These are phyloP conservation scores for Dermatemys mawii DNA, from an alignment of 2,113 vertebrate species.

Conservation along the genomic window DNA sequence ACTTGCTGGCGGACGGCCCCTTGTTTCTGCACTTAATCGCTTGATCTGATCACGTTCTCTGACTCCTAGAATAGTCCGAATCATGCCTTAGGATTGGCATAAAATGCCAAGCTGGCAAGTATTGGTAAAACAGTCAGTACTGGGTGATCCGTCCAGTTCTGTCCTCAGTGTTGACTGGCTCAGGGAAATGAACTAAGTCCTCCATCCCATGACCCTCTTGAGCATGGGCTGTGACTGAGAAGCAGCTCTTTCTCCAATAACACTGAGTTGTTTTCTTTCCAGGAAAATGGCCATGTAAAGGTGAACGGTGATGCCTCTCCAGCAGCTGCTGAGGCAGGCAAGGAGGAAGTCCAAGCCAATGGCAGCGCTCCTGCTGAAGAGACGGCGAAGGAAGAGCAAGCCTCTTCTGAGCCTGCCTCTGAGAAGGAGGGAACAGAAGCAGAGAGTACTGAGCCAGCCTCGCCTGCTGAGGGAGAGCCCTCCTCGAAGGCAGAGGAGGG, in stretches of 20 bases:
- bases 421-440: slow-evolving; percentile 69
- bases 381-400: slow-evolving; percentile 56
- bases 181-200: neutral
- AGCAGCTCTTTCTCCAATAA: neutral
- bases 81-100: neutral
- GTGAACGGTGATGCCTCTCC: slow-evolving; percentile 84
- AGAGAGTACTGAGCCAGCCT: slow-evolving; percentile 83
- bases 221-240: neutral
- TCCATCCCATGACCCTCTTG: neutral
- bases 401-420: slow-evolving; percentile 64
- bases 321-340: slow-evolving; percentile 82
- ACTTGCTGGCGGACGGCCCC: neutral
- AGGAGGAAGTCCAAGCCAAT: slow-evolving; percentile 90
- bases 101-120: too few species aligned
- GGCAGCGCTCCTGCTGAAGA: slow-evolving; percentile 88
- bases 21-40: neutral
- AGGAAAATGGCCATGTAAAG: slow-evolving; percentile 95
- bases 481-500: slow-evolving; percentile 80
- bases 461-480: slow-evolving; percentile 84
- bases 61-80: too few species aligned
- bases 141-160: too few species aligned
- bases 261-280: slow-evolving; percentile 49
- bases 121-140: neutral
- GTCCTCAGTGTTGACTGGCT: neutral
- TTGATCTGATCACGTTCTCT: neutral